Base-by-base conservation (phyloP, 2,797 vertebrate species). In the Gila robusta region DNA sequence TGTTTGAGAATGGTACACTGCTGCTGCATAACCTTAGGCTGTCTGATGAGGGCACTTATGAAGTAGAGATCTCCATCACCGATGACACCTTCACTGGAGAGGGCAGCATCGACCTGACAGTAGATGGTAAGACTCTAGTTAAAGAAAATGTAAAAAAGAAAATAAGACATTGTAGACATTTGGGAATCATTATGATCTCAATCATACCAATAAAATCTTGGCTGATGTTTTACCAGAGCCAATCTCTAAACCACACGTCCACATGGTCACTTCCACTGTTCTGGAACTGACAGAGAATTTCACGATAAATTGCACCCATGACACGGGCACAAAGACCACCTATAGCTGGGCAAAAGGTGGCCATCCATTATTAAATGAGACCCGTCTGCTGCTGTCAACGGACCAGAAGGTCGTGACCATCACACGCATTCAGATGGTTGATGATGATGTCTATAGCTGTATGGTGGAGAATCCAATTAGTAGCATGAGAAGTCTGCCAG, bases 11-110 rank as follows among this genome's bases (percentile, higher is more conserved):
- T 0, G 98, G 98, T 76, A 98, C 98, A 0, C 92, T 99, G 89
- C 96, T 99, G 81, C 96, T 99, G 82, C 97, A 97, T 83, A 97
- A 98, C 90, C 91, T 99, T 88, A 94, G 96, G 82, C 72, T 97
- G 79, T 92, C 96, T 0, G 98, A 99, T 0, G 97, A 99, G 35
- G 98, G 98, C 0, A 95, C 91, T 0, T 99, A 99, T 0, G 97
- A 98, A 12, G 98, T 99, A 54, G 97, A 99, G 94, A 97, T 99
- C 91, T 98, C 98, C 92, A 99, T 99, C 93, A 99, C 98, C 0
- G 98, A 98, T 0, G 98, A 99, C 84, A 97, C 94, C 0, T 99
- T 99, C 88, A 96, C 98, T 0, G 98, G 98, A 19, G 98, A 98
- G 91, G 97, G 97, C 90, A 97, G 94, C 92, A 98, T 99, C 92